These are phyloP conservation scores for Cherax destructor DNA, from an alignment of 1,140 invertebrate species.

Conservation along the genomic window DNA sequence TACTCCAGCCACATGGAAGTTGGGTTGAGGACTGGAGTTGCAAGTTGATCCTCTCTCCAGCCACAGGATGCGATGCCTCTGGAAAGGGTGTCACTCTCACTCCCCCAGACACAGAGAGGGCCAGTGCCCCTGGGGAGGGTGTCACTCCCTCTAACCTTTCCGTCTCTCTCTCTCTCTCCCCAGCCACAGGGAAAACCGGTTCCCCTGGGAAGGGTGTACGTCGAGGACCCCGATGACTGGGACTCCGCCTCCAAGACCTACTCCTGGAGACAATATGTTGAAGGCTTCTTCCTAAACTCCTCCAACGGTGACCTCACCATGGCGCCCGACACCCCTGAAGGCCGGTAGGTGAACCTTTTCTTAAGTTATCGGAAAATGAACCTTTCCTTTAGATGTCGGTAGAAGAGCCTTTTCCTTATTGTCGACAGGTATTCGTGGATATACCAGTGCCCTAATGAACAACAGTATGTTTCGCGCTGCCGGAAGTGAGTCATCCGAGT, in stretches of 20 bases:
- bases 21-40: too few species aligned
- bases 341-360: not conserved
- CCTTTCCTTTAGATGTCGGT: too few species aligned
- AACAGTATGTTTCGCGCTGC: too few species aligned
- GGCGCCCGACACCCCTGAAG: not conserved
- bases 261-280: constrained; percentile 7
- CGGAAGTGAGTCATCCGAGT: too few species aligned
- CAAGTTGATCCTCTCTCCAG: not conserved
- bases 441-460: too few species aligned
- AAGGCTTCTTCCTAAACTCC: not conserved
- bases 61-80: not conserved
- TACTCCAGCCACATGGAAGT: too few species aligned
- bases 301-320: not conserved
- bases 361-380: too few species aligned
- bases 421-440: too few species aligned
- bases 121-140: not conserved
- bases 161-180: not conserved
- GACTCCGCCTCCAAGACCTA: constrained; percentile 39
- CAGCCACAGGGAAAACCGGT: constrained; percentile 21
- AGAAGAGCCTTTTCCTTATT: too few species aligned
- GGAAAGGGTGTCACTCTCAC: not conserved
- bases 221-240: constrained; percentile 46
- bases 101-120: not conserved
- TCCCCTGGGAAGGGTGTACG: constrained; percentile 39
- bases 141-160: not conserved